Conservation (phyloP, 2,797 vertebrate genomes). For the Hoplostethus atlanticus region DNA sequence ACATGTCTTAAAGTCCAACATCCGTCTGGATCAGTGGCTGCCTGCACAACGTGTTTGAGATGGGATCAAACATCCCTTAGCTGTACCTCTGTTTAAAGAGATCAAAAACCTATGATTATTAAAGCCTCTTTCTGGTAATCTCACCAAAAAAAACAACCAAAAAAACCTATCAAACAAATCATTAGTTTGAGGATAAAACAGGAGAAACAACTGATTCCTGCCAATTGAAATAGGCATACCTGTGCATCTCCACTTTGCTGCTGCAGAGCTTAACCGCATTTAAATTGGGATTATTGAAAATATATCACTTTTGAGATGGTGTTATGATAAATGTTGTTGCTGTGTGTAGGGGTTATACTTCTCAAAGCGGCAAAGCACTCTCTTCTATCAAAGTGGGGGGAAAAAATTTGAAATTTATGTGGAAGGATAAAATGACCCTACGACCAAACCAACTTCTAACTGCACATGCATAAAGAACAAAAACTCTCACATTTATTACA, state of each 20-base stretch:
- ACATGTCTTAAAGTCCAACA: slow-evolving; percentile 33
- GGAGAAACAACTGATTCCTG: neutral
- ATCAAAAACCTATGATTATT: slow-evolving; percentile 19
- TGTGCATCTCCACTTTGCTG: neutral
- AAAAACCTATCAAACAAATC: slow-evolving; percentile 16
- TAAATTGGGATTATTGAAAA: too few relatives aligned
- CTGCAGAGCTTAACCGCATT: neutral
- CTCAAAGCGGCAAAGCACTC: too few relatives aligned
- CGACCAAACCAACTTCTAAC: too few relatives aligned
- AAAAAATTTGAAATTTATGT: too few relatives aligned
- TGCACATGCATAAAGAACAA: too few relatives aligned
- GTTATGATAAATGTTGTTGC: too few relatives aligned
- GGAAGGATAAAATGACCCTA: too few relatives aligned
- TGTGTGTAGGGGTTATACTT: too few relatives aligned
- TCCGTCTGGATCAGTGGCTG: slow-evolving; percentile 4
- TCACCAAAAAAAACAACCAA: slow-evolving; percentile 8
- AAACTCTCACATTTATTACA: too few relatives aligned
- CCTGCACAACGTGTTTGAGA: neutral
- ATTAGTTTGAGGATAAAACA: slow-evolving; percentile 4
- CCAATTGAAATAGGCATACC: neutral
- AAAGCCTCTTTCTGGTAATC: slow-evolving; percentile 19
- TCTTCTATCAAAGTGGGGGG: too few relatives aligned
- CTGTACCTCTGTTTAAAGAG: slow-evolving; percentile 13
- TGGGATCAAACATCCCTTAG: slow-evolving; percentile 41
- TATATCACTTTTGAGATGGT: too few relatives aligned